Percentiles rank a stretch among this genome's conserved stretches.
phyloP scores from a whole-genome alignment of 2,888 invertebrate species.

The Laothoe populi region DNA sequence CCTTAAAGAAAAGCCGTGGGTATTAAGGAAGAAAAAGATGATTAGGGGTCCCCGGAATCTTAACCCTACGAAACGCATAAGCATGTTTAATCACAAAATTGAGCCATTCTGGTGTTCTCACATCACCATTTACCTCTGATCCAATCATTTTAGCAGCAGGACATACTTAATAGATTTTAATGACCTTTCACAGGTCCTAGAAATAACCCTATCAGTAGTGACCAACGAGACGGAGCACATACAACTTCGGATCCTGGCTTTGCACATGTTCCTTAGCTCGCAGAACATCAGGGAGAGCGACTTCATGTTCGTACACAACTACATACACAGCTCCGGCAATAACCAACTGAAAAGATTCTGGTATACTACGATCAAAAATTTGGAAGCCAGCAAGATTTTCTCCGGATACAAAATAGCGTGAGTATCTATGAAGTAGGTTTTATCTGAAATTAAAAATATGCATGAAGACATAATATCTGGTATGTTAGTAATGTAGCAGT shows the following conservation, averaged over 20 bases:
- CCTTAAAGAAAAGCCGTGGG: too few species aligned
- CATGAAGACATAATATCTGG: too few species aligned
- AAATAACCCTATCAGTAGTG: conserved; percentile 86
- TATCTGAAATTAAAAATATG: too few species aligned
- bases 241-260: conserved; percentile 87
- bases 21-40: too few species aligned
- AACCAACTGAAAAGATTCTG: conserved; percentile 89
- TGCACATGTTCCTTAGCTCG: conserved; percentile 87
- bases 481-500: too few species aligned
- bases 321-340: conserved; percentile 85
- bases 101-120: too few species aligned
- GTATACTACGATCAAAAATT: conserved; percentile 88
- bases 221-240: conserved; percentile 87
- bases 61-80: too few species aligned
- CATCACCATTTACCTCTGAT: too few species aligned
- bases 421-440: conserved; percentile 54
- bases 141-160: too few species aligned
- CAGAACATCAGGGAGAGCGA: conserved; percentile 86
- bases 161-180: too few species aligned
- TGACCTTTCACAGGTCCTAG: conserved; percentile 69
- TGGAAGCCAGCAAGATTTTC: conserved; percentile 86
- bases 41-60: too few species aligned
- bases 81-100: too few species aligned
- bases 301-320: conserved; percentile 88
- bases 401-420: conserved; percentile 88